Percentiles rank a stretch among this genome's conserved stretches.
phyloP scores from a whole-genome alignment of 2,113 vertebrate species.

The Hipposideros armiger region DNA sequence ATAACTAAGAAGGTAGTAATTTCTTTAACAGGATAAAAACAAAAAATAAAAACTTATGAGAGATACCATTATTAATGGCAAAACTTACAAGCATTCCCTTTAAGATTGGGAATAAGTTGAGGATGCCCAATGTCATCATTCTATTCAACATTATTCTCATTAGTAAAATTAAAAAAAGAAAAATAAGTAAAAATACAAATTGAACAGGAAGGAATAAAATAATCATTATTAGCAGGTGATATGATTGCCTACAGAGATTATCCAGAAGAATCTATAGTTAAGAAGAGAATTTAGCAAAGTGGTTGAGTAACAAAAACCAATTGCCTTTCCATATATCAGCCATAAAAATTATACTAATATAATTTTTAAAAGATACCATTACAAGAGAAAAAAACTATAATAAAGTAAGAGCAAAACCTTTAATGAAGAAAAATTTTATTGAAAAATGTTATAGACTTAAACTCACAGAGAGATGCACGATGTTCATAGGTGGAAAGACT shows the following conservation, averaged over 20 bases:
- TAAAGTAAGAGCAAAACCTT: not conserved
- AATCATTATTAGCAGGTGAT: slow-evolving; percentile 1
- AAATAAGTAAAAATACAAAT: not conserved
- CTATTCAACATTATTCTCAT: not conserved
- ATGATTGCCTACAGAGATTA: not conserved
- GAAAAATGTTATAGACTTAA: not conserved
- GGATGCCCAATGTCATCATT: not conserved
- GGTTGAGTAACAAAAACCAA: not conserved
- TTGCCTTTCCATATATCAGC: not conserved
- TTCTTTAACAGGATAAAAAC: not conserved
- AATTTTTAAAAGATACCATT: slow-evolving; percentile 14
- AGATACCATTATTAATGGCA: not conserved
- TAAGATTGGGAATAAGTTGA: not conserved
- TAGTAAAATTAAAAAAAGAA: not conserved
- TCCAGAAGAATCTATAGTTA: slow-evolving; percentile 14
- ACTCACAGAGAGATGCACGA: not conserved
- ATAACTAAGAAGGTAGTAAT: not conserved
- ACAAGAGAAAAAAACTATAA: not conserved
- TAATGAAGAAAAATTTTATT: not conserved
- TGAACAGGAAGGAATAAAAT: slow-evolving; percentile 52
- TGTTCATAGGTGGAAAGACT: not conserved
- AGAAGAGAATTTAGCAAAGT: not conserved
- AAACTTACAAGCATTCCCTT: not conserved
- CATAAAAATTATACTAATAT: not conserved
- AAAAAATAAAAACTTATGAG: not conserved